These are phyloP conservation scores for Murina feae DNA, from an alignment of 2,113 vertebrate genomes.

Conservation along the genomic window DNA sequence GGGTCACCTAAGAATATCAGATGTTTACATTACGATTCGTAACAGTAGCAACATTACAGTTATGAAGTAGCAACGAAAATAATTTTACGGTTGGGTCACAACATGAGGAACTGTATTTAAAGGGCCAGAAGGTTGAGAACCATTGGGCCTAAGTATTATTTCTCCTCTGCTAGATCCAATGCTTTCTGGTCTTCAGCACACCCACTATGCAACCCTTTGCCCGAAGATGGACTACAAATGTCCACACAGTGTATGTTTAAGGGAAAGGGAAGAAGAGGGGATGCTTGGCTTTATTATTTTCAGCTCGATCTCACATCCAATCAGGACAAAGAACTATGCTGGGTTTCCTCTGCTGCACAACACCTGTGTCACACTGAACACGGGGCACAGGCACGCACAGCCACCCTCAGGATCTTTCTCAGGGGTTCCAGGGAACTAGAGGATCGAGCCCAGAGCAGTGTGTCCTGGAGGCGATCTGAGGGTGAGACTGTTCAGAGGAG, in stretches of 20 bases:
- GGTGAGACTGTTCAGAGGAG: neutral
- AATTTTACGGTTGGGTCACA: too few species aligned
- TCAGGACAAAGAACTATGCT: neutral
- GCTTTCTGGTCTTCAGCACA: neutral
- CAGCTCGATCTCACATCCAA: neutral
- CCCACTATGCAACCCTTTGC: neutral
- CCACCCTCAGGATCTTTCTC: neutral
- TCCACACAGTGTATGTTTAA: neutral
- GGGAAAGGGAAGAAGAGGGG: neutral
- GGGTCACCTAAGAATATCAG: too few species aligned
- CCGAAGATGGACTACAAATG: neutral
- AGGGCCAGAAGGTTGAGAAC: too few species aligned
- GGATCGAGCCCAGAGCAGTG: neutral
- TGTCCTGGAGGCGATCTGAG: neutral
- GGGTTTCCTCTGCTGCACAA: neutral
- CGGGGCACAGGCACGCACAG: neutral
- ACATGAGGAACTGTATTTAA: too few species aligned
- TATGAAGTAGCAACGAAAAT: too few species aligned
- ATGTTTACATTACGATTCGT: too few species aligned
- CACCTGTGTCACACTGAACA: neutral
- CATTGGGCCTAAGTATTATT: neutral
- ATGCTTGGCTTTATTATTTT: neutral
- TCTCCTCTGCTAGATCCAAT: neutral
- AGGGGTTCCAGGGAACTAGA: neutral
- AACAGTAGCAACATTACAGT: too few species aligned